phyloP scores from a whole-genome alignment of 2,113 vertebrate species.

The Suricata suricatta region DNA sequence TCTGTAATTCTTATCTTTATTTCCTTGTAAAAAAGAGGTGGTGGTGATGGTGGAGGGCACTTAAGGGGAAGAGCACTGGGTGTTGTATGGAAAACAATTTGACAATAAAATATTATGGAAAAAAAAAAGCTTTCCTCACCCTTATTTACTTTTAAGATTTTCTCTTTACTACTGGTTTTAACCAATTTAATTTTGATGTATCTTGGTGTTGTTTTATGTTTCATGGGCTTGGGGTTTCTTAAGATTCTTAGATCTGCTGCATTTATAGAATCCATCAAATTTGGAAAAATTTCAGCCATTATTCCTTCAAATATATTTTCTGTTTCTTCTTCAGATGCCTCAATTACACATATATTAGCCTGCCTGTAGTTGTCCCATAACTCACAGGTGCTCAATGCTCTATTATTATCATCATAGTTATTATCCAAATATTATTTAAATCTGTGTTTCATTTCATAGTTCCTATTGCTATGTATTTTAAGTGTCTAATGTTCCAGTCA shows the following conservation, averaged over 20 bases:
- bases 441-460: neutral
- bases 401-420: neutral
- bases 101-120: too few relatives aligned
- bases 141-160: neutral
- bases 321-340: neutral
- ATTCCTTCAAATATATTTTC: neutral
- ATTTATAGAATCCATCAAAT: neutral
- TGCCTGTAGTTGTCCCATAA: neutral
- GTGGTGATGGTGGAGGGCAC: too few relatives aligned
- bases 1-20: neutral
- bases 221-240: neutral
- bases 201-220: neutral
- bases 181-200: neutral
- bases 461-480: neutral
- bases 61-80: too few relatives aligned
- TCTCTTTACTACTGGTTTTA: neutral
- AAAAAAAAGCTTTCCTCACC: neutral
- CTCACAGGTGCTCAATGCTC: neutral
- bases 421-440: neutral
- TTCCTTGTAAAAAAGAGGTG: neutral
- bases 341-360: neutral
- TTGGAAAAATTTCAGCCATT: neutral
- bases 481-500: neutral
- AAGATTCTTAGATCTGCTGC: neutral
- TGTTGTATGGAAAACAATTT: too few relatives aligned